These are phyloP conservation scores for Trissoscelio sp. DNA, from an alignment of 2,888 invertebrate species.

Conservation along the genomic window DNA sequence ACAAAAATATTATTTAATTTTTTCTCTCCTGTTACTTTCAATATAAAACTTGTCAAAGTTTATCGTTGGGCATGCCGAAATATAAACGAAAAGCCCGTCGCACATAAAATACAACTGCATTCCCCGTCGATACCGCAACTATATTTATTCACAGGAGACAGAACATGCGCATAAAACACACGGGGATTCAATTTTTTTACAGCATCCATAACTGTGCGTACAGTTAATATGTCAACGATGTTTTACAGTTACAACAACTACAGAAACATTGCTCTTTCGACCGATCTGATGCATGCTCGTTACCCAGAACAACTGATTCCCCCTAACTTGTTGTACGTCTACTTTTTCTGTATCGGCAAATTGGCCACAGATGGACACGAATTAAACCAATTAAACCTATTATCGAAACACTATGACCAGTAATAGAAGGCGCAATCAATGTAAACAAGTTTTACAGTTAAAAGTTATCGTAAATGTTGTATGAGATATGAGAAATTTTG, in stretches of 20 bases:
- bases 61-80: background rate
- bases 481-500: no score
- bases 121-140: conserved; percentile 7
- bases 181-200: conserved; percentile 37
- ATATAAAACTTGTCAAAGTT: background rate
- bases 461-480: no score
- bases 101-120: conserved; percentile 4
- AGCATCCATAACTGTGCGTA: conserved; percentile 50
- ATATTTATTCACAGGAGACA: conserved; percentile 28
- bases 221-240: conserved; percentile 66
- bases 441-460: background rate
- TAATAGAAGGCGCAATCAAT: background rate
- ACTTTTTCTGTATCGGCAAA: conserved; percentile 31
- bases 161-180: conserved; percentile 34
- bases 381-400: conserved; percentile 36
- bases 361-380: conserved; percentile 11
- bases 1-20: background rate
- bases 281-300: conserved; percentile 14
- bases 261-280: conserved; percentile 26
- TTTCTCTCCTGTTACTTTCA: background rate
- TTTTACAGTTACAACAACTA: conserved; percentile 57
- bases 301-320: conserved; percentile 51
- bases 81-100: conserved; percentile 8
- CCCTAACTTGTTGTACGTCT: conserved; percentile 27
- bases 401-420: conserved; percentile 2